Evolutionary conservation across 2,113 vertebrate species (phyloP).

Genomic region (Vulpes vulpes): DNA sequence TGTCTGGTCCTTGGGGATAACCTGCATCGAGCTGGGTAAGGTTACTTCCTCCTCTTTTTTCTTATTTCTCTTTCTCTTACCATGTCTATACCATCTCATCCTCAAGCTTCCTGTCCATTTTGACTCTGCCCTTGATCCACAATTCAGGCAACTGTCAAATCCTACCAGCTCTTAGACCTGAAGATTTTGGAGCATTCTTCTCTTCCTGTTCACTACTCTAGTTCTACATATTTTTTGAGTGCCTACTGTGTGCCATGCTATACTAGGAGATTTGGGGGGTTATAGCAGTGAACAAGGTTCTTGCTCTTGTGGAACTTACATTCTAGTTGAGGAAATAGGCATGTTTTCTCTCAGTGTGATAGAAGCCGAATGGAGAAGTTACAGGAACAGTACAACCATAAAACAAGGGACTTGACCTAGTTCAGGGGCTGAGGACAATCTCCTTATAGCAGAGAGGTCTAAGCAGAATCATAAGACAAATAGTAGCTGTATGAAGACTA

Average conservation of each 20-base stretch:
- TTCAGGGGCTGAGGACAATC: not conserved
- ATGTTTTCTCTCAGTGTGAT: not conserved
- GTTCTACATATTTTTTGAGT: not conserved
- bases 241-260: not conserved
- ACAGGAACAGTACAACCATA: not conserved
- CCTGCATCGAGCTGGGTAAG: constrained; percentile 95
- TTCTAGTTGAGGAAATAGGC: not conserved
- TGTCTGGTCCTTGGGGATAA: constrained; percentile 97
- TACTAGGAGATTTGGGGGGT: not conserved
- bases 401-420: constrained; percentile 4
- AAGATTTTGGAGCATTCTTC: constrained; percentile 7
- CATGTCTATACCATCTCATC: not conserved
- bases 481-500: not conserved
- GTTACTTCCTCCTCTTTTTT: not conserved
- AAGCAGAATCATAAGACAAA: not conserved
- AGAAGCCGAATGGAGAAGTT: not conserved
- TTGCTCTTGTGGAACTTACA: not conserved
- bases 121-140: not conserved
- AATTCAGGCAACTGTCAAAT: not conserved
- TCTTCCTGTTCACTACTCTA: not conserved
- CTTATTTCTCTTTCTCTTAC: not conserved
- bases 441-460: not conserved
- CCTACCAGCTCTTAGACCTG: not conserved
- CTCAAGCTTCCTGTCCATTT: not conserved
- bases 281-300: not conserved